Evolutionary conservation across 37 sponge, comb jelly and placozoan genomes (phyloP), one percentile per base, ranked within the genome.

Genomic region (Beroe forskalii): DNA sequence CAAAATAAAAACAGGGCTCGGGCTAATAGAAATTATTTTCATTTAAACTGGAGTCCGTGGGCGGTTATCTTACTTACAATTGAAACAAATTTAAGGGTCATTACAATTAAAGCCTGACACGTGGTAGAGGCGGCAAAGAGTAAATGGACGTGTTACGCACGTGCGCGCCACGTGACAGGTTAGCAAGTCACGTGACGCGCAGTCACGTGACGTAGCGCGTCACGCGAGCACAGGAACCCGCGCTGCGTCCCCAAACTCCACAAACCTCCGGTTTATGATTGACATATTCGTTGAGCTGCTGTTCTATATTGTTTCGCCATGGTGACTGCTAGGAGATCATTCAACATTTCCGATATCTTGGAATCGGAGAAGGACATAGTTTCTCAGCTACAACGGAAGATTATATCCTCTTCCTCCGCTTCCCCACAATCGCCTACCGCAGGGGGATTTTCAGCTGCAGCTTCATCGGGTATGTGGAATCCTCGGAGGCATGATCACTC

Each of bases 11-110:
- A 32, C 72, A 69, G 72, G 72, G 72, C 72, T 69, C 72, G 32
- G 39, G 36, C 72, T 69, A 69, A 69, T 69, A 36, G 72, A 36
- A 36, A 69, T 48, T 69, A 69, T 69, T 69, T 69, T 36, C 38
- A 69, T 69, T 69, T 69, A 33, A 69, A 69, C 17, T 32, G 72
- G 17, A 37, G 66, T 27, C 72, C 72, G 72, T 69, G 72, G 28
- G 37, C 72, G 39, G 38, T 69, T 69, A 69, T 69, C 72, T 69
- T 69, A 32, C 19, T 31, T 14, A 2, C 72, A 69, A 69, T 69
- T 69, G 72, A 69, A 69, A 69, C 38, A 69, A 37, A 69, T 69
- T 69, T 69, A 69, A 69, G 72, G 72, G 72, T 69, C 72, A 69
- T 69, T 69, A 69, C 72, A 69, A 69, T 69, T 69, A 69, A 69